Percentiles rank a stretch among this genome's conserved stretches.
These are phyloP conservation scores for Hydroisotoma schaefferi DNA, from an alignment of 2,888 invertebrate species.

Conservation along the genomic window DNA sequence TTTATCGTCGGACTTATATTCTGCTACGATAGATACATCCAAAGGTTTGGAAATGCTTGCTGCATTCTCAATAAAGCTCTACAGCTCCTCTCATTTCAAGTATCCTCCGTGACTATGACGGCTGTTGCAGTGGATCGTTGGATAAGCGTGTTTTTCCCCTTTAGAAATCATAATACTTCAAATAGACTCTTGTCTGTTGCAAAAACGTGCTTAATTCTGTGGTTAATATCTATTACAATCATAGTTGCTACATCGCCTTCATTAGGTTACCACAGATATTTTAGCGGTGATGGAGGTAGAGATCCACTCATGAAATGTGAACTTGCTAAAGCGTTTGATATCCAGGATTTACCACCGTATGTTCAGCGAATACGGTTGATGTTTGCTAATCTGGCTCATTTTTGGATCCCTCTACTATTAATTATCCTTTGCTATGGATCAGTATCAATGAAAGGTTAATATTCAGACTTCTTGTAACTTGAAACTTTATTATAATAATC, in stretches of 20 bases:
- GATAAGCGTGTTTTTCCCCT: slow-evolving; percentile 13
- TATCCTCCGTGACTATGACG: slow-evolving; percentile 22
- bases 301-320: slow-evolving; percentile 17
- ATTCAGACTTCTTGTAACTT: not conserved
- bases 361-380: slow-evolving; percentile 14
- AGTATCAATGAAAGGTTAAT: slow-evolving; percentile 11
- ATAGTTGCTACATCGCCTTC: slow-evolving; percentile 19
- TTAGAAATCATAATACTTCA: not conserved
- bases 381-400: slow-evolving; percentile 20
- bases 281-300: not conserved
- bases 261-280: slow-evolving; percentile 19
- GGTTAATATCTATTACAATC: slow-evolving; percentile 8
- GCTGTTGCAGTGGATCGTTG: slow-evolving; percentile 20
- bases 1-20: slow-evolving; percentile 15
- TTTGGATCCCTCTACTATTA: slow-evolving; percentile 19
- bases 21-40: slow-evolving; percentile 13
- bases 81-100: slow-evolving; percentile 23
- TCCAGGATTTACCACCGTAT: not conserved
- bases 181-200: not conserved
- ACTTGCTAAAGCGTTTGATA: slow-evolving; percentile 5
- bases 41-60: not conserved
- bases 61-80: slow-evolving; percentile 15
- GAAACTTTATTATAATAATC: too few relatives aligned
- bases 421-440: slow-evolving; percentile 9
- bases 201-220: not conserved